Percentiles rank a stretch among this genome's conserved stretches.
Conservation (phyloP, 2,888 invertebrate species). For the Patella caerulea region DNA sequence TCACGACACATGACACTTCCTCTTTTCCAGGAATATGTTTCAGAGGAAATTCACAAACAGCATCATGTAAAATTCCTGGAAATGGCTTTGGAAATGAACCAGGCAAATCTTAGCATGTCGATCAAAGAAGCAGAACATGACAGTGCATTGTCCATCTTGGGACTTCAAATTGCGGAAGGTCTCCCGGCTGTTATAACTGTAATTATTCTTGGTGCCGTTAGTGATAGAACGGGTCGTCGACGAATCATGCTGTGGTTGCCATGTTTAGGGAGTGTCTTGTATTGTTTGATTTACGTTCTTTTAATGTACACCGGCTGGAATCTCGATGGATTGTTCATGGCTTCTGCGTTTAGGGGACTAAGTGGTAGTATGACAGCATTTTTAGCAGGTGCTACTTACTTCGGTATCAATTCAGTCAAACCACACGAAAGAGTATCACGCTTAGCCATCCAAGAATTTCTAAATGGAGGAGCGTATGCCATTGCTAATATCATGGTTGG, state of each 20-base stretch:
- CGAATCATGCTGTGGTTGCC: constrained; percentile 69
- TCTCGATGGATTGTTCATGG: constrained; percentile 65
- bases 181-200: constrained; percentile 66
- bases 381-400: constrained; percentile 61
- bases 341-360: constrained; percentile 61
- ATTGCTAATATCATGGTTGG: constrained; percentile 65
- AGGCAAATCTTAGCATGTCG: constrained; percentile 32
- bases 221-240: constrained; percentile 65
- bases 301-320: constrained; percentile 63
- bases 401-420: constrained; percentile 60
- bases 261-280: constrained; percentile 62
- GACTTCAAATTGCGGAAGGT: constrained; percentile 68
- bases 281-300: constrained; percentile 62
- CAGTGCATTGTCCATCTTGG: constrained; percentile 55
- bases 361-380: constrained; percentile 66
- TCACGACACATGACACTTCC: constrained; percentile 63
- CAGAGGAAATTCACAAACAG: constrained; percentile 51
- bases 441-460: constrained; percentile 60
- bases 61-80: constrained; percentile 31
- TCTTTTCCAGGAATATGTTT: constrained; percentile 63
- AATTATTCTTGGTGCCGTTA: constrained; percentile 67
- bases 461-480: constrained; percentile 64
- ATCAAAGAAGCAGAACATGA: constrained; percentile 58
- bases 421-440: constrained; percentile 57
- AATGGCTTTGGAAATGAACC: constrained; percentile 13